phyloP scores from a whole-genome alignment of 2,888 invertebrate species.

The Pristionchus entomophagus region DNA sequence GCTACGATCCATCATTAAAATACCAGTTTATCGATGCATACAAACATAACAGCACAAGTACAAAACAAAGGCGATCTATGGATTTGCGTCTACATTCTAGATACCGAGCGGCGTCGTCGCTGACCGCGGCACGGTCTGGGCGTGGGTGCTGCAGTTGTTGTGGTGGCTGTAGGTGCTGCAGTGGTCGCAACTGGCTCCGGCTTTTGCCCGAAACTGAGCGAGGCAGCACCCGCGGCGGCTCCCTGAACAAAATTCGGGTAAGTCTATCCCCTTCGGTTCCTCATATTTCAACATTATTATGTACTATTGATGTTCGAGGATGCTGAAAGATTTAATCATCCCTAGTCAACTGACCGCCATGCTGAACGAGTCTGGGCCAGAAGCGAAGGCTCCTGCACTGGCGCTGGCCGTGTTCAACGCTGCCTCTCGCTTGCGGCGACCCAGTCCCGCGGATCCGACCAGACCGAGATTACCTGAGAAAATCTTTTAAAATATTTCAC shows the following conservation, averaged over 20 bases:
- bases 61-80: too few relatives aligned
- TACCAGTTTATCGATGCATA: conserved; percentile 15
- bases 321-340: neutral
- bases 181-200: neutral
- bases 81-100: too few relatives aligned
- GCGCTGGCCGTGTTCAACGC: neutral
- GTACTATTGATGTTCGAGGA: too few relatives aligned
- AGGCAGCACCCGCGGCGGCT: neutral
- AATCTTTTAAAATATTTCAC: neutral
- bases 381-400: neutral
- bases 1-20: neutral
- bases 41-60: neutral
- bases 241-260: neutral
- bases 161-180: neutral
- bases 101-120: conserved; percentile 1
- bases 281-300: neutral
- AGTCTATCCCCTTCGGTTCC: too few relatives aligned
- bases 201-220: neutral
- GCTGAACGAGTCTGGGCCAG: neutral
- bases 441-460: neutral
- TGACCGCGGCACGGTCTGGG: neutral
- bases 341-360: neutral
- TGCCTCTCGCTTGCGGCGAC: neutral
- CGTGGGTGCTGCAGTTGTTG: neutral
- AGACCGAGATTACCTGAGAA: neutral